phyloP scores from a whole-genome alignment of 2,797 vertebrate species.

The Ataeniobius toweri region DNA sequence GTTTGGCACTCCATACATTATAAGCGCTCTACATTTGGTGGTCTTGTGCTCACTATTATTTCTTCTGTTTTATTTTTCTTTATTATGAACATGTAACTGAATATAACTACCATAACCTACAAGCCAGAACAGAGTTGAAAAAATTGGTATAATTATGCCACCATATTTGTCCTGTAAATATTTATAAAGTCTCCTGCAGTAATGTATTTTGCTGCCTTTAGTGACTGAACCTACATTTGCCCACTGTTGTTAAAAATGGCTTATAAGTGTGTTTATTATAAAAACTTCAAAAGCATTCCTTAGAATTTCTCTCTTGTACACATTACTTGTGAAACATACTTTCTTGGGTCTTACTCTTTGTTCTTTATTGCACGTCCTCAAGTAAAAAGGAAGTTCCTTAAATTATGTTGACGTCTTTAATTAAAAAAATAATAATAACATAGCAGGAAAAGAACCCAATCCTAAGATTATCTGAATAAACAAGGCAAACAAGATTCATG shows the following conservation, averaged over 20 bases:
- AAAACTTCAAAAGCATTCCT: background rate
- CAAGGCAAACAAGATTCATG: slow-evolving; percentile 54
- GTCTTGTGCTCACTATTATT: background rate
- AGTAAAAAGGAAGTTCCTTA: slow-evolving; percentile 60
- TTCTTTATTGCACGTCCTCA: slow-evolving; percentile 39
- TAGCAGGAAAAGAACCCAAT: slow-evolving; percentile 46
- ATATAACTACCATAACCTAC: background rate
- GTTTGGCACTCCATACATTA: background rate
- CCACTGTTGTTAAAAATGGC: background rate
- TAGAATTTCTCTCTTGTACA: slow-evolving; percentile 6
- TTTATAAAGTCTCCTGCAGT: background rate
- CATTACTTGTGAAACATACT: background rate
- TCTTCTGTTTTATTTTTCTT: background rate
- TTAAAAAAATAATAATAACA: slow-evolving; percentile 58
- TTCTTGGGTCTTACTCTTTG: slow-evolving; percentile 20
- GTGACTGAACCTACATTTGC: background rate
- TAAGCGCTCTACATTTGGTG: background rate
- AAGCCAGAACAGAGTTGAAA: background rate
- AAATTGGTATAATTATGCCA: background rate
- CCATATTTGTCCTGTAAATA: background rate
- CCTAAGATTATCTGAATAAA: slow-evolving; percentile 56
- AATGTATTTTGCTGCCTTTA: background rate
- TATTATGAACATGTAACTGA: background rate
- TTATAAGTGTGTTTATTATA: background rate
- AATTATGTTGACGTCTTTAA: slow-evolving; percentile 48